phyloP scores from a whole-genome alignment of 1,140 invertebrate species.

The Ceratitis capitata region DNA sequence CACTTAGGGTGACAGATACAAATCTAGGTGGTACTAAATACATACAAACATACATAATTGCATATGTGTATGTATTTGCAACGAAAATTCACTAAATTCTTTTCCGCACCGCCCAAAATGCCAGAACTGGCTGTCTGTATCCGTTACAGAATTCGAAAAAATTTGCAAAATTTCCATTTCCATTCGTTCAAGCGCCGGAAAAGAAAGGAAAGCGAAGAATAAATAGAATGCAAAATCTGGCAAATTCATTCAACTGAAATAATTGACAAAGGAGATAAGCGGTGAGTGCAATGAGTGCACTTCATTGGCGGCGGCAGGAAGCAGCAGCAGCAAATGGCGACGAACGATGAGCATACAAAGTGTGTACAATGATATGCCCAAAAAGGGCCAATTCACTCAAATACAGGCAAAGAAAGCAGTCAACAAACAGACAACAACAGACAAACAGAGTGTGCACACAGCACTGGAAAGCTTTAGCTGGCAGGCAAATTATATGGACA shows the following conservation, averaged over 20 bases:
- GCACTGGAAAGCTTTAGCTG: constrained; percentile 10
- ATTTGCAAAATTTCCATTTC: not conserved
- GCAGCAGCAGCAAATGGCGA: not conserved
- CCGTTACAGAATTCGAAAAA: not conserved
- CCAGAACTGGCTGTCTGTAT: not conserved
- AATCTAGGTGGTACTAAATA: no score
- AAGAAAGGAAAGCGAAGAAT: not conserved
- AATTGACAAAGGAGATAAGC: constrained; percentile 35
- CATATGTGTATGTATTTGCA: no score
- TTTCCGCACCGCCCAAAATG: no score
- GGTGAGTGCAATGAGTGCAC: constrained; percentile 29
- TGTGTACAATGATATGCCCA: constrained; percentile 27
- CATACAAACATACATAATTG: no score
- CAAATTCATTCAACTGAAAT: constrained; percentile 33
- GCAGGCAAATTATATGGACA: constrained; percentile 25
- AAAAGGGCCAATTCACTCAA: constrained; percentile 36
- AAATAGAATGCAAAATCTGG: constrained; percentile 32
- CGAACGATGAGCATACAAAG: not conserved
- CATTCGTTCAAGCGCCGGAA: not conserved
- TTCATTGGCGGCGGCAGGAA: not conserved
- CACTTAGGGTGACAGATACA: no score
- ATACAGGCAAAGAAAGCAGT: constrained; percentile 17
- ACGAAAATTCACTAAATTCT: no score
- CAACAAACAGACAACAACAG: not conserved
- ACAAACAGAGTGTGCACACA: not conserved